Percentiles rank a stretch among this genome's conserved stretches.
Evolutionary conservation across 2,113 vertebrate genomes (phyloP).

Genomic region (Oplegnathus fasciatus): DNA sequence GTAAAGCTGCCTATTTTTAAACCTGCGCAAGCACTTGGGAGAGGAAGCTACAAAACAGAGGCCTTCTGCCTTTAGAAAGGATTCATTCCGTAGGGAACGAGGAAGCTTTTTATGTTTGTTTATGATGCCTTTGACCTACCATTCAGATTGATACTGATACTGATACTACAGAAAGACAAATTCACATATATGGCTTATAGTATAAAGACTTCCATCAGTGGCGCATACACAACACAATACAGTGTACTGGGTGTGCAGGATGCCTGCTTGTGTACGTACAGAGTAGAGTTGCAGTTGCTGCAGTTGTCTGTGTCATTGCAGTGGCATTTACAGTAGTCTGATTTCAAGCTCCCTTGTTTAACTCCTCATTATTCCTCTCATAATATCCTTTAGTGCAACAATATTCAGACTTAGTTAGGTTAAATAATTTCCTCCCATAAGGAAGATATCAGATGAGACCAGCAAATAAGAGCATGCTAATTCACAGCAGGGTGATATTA

Average conservation of each 20-base stretch:
- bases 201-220: background rate
- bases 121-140: constrained; percentile 12
- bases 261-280: background rate
- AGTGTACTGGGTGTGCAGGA: background rate
- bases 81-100: constrained; percentile 48
- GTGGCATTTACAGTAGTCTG: constrained; percentile 48
- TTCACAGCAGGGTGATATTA: constrained; percentile 68
- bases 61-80: constrained; percentile 56
- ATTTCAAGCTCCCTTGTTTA: constrained; percentile 42
- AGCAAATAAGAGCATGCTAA: constrained; percentile 64
- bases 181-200: background rate
- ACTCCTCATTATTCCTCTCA: constrained; percentile 52
- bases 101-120: constrained; percentile 4
- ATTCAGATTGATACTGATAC: constrained; percentile 4
- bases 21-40: constrained; percentile 69
- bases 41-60: constrained; percentile 65
- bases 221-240: background rate
- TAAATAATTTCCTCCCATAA: constrained; percentile 58
- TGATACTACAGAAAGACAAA: background rate
- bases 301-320: constrained; percentile 13
- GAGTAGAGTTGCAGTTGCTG: background rate
- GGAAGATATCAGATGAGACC: constrained; percentile 63
- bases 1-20: constrained; percentile 86
- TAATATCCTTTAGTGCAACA: constrained; percentile 34
- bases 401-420: constrained; percentile 45